phyloP scores from a whole-genome alignment of 2,113 vertebrate genomes.

The Hoplias malabaricus region DNA sequence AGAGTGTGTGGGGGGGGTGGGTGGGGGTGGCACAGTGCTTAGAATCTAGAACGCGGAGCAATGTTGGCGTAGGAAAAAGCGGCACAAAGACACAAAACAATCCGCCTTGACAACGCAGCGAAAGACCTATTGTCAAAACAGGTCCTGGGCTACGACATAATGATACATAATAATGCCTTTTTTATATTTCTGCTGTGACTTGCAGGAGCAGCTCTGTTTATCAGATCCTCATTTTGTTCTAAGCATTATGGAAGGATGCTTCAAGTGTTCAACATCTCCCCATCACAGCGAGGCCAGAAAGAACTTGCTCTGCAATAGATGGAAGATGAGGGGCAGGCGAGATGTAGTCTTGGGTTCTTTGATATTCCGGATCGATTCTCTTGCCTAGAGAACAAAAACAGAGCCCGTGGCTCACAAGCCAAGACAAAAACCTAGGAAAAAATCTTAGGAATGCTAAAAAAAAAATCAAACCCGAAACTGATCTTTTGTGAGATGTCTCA shows the following conservation, averaged over 20 bases:
- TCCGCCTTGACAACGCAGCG: neutral
- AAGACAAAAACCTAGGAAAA: neutral
- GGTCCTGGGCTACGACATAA: neutral
- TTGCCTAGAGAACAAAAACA: slow-evolving; percentile 45
- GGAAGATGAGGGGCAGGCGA: slow-evolving; percentile 14
- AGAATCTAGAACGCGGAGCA: neutral
- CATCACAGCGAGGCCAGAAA: slow-evolving; percentile 7
- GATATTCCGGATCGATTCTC: slow-evolving; percentile 49
- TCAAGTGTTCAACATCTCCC: neutral
- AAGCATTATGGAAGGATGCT: neutral
- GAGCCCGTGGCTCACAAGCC: slow-evolving; percentile 47
- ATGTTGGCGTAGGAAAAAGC: neutral
- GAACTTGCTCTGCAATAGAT: slow-evolving; percentile 23
- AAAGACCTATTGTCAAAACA: neutral
- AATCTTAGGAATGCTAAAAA: slow-evolving; percentile 30
- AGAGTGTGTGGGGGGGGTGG: neutral
- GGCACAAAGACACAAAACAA: neutral
- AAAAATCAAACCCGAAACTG: too few relatives aligned
- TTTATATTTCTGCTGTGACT: neutral
- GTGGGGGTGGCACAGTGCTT: neutral
- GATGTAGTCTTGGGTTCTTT: slow-evolving; percentile 43
- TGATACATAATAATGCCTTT: slow-evolving; percentile 7
- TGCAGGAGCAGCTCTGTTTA: neutral
- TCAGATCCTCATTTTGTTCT: neutral
- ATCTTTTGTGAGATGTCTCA: neutral